phyloP scores from a whole-genome alignment of 2,797 vertebrate genomes.

The Gobio occitaniae region DNA sequence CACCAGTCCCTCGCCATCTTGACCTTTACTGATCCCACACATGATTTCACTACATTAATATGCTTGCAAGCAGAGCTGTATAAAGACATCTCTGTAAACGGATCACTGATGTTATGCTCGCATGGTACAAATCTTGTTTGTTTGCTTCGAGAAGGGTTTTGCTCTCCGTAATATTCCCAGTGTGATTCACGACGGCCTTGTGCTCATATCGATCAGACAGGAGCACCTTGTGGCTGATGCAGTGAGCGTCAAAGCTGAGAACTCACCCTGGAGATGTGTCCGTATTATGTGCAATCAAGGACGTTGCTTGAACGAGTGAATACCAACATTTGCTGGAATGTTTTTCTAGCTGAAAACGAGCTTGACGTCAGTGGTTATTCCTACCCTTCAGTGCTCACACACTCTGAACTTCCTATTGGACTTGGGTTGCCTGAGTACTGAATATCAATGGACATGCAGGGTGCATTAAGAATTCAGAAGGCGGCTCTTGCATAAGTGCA shows the following conservation, averaged over 20 bases:
- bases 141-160: neutral
- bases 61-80: neutral
- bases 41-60: constrained; percentile 16
- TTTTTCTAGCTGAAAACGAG: constrained; percentile 27
- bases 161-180: neutral
- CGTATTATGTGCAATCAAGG: constrained; percentile 5
- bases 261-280: neutral
- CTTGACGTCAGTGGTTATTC: constrained; percentile 18
- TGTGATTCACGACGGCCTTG: constrained; percentile 30
- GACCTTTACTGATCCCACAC: constrained; percentile 43
- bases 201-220: constrained; percentile 15
- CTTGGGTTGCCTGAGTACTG: constrained; percentile 27
- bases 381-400: neutral
- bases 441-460: constrained; percentile 54
- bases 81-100: constrained; percentile 7
- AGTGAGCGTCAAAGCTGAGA: neutral
- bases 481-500: constrained; percentile 54
- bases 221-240: constrained; percentile 15
- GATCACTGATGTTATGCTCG: neutral
- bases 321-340: neutral
- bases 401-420: constrained; percentile 1
- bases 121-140: neutral
- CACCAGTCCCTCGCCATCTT: constrained; percentile 35
- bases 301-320: neutral
- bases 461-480: constrained; percentile 55